Base-by-base conservation (phyloP, 1,140 invertebrate genomes). In the Luehdorfia chinensis region DNA sequence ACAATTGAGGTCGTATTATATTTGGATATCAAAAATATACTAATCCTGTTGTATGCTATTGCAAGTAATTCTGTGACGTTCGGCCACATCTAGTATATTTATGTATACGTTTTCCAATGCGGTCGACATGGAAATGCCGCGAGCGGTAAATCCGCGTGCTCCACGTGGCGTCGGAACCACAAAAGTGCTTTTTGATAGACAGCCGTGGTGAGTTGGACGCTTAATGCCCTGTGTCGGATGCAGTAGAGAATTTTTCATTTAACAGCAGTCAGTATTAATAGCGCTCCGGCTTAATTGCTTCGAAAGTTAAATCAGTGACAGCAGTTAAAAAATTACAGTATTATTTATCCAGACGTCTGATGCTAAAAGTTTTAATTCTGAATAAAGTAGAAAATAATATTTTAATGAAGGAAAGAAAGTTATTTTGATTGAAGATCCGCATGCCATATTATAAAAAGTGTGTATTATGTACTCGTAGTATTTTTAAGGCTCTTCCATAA, bases 111-210 rank as follows among this genome's bases (percentile, higher is more conserved):
- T 51, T 51, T 50, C 33, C 47, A 64, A 59, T 56, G 61, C 47
- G 67, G 70, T 57, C 58, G 62, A 62, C 61, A 70, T 65, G 66
- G 45, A 66, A 65, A 60, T 65, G 60, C 67, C 63, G 57, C 60
- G 50, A 50, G 65, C 63, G 66, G 66, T 75, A 67, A 72, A 70
- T 72, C 72, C 58, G 55, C 49, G 57, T 45, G 55, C 63, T 48
- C 59, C 66, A 66, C 66, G 67, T 66, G 68, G 72, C 57, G 57
- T 55, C 46, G 58, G 39, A n/a, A 60, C 72, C 69, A 51, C 72
- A 73, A 65, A 70, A 75, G 66, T 75, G 66, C 67, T 62, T 71
- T 76, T 72, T 73, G 69, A 76, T 73, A 71, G 72, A 75, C 72
- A 75, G 59, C 47, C 45, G 50, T 43, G 53, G 50, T 30, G 27